Evolutionary conservation across 2,113 vertebrate species (phyloP), one percentile per base, ranked within the genome.

Genomic region (Machaerirhynchus nigripectus): DNA sequence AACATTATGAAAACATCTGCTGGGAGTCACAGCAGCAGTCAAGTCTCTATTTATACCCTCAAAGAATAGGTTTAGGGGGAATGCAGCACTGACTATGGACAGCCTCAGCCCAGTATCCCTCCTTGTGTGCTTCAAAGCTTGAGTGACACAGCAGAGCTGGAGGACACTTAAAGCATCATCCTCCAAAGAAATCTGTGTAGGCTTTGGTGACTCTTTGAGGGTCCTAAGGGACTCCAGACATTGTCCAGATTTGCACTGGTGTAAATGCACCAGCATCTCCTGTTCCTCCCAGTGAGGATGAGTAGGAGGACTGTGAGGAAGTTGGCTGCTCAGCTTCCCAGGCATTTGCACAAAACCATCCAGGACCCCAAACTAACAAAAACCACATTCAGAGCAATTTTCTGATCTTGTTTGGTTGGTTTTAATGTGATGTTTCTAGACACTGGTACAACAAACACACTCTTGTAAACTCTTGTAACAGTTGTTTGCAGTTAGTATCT

Each of bases 401-500:
- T 92, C 70, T 84, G 77, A 46, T 84, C 79, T 71, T 89, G 79
- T 96, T 92, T 89, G 83, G 46, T 93, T 90, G 52, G 14, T 82
- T 95, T 92, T 79, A 78, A 64, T 61, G 37, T 23, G 65, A 57
- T 69, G 65, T 89, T 97, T 95, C 59, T 49, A 46, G 87, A 84
- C 44, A n/a, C 44, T 90, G 77, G 65, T 92, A 91, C 86, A 75
- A 63, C 94, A 95, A 92, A 75, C 64, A 64, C 13, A 1, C 35
- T 63, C 79, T 86, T 85, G 73, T 97, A 95, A 95, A 91, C 47
- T 81, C 89, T 64, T 75, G 73, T 63, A 85, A 73, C 94, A 86
- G 86, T 95, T 96, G 86, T 92, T 92, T 87, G 77, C 68, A 79
- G 73, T 96, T 93, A 94, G 89, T 50, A 31, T 93, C 52, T 87